These are phyloP conservation scores for Halcyon badia DNA, from an alignment of 2,797 vertebrate genomes.

Conservation along the genomic window DNA sequence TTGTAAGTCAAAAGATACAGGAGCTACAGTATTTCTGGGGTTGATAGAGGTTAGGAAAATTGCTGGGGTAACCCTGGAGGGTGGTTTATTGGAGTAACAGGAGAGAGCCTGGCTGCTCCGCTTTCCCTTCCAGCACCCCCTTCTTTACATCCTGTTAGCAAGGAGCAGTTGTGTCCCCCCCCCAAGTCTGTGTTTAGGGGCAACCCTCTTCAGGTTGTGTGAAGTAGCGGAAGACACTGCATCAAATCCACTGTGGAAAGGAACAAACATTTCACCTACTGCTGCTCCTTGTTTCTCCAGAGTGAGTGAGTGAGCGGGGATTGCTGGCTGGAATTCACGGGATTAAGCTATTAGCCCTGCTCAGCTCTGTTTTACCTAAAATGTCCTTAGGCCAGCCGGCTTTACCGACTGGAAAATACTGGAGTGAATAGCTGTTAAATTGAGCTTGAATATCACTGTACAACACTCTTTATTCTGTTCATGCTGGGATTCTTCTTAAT, in stretches of 20 bases:
- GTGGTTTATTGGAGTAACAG: background rate
- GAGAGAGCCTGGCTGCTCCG: background rate
- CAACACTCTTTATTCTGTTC: background rate
- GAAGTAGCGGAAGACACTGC: background rate
- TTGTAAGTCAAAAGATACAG: background rate
- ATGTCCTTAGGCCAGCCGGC: constrained; percentile 17
- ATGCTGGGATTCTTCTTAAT: background rate
- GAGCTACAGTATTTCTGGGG: background rate
- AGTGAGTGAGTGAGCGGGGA: too few species aligned
- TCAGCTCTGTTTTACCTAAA: background rate
- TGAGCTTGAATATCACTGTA: constrained; percentile 28
- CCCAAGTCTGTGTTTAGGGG: background rate
- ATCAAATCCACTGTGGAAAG: background rate
- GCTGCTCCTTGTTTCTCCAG: background rate
- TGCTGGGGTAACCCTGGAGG: background rate
- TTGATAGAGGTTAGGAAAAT: background rate
- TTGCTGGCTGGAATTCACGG: background rate
- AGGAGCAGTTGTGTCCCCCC: rapidly evolving
- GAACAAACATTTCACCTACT: background rate
- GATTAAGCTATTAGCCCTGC: background rate
- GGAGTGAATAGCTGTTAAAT: constrained; percentile 22
- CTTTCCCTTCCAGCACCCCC: background rate
- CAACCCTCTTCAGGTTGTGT: background rate
- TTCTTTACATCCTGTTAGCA: background rate
- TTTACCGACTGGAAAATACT: background rate